A percentile compares a stretch with the other conserved stretches of the same genome.
phyloP scores from a whole-genome alignment of 2,888 invertebrate species.

The Nemoura dubitans region DNA sequence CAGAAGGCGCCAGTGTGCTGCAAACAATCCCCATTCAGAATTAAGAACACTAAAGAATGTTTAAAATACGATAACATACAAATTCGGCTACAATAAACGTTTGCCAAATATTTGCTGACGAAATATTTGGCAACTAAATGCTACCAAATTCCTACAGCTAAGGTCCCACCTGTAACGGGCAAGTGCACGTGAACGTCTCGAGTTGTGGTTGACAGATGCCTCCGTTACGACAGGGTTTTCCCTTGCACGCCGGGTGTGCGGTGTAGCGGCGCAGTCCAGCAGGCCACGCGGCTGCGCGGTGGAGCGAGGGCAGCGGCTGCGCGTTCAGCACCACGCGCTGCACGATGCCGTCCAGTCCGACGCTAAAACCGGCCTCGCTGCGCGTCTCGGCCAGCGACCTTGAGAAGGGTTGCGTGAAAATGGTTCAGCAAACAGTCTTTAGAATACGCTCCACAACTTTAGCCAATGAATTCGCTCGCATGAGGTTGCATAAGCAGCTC shows the following conservation, averaged over 20 bases:
- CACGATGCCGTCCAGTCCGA: constrained; percentile 83
- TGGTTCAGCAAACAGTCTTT: too few relatives aligned
- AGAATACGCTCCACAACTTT: too few relatives aligned
- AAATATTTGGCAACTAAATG: too few relatives aligned
- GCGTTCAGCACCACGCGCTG: constrained; percentile 86
- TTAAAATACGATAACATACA: too few relatives aligned
- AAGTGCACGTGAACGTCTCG: constrained; percentile 82
- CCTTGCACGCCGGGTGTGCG: constrained; percentile 46
- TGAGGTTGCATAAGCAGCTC: too few relatives aligned
- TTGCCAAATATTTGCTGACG: too few relatives aligned
- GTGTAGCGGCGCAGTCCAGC: constrained; percentile 55
- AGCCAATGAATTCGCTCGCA: too few relatives aligned
- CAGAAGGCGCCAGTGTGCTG: neutral
- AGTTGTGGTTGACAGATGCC: constrained; percentile 83
- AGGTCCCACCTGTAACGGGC: constrained; percentile 64
- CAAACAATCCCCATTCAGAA: neutral
- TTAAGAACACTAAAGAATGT: too few relatives aligned
- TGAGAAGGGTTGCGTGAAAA: too few relatives aligned
- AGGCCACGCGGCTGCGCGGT: constrained; percentile 57
- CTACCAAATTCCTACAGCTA: too few relatives aligned
- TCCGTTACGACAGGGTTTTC: constrained; percentile 69
- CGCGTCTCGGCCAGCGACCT: constrained; percentile 57
- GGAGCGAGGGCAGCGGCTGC: constrained; percentile 62
- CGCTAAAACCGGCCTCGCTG: constrained; percentile 58
- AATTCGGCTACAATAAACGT: too few relatives aligned